A percentile compares a stretch with the other conserved stretches of the same genome.
Evolutionary conservation across 2,113 vertebrate genomes (phyloP).

Genomic region (Chroicocephalus ridibundus): DNA sequence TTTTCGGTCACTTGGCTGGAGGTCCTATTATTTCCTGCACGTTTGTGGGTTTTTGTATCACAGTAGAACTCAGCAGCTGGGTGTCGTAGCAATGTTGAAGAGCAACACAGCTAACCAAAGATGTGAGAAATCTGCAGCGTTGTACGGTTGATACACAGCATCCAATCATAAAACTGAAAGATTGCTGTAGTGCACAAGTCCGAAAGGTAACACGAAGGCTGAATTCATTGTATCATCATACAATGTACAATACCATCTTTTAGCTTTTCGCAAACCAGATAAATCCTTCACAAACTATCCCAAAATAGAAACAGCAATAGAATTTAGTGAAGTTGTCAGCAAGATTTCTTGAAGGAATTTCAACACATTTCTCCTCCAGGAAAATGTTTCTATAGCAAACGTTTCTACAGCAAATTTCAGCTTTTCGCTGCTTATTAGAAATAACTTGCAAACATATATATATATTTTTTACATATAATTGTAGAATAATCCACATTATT

Average conservation of each 20-base stretch:
- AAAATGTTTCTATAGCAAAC: neutral
- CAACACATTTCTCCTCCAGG: neutral
- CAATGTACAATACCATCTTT: neutral
- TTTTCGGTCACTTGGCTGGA: neutral
- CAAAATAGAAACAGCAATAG: neutral
- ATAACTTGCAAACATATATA: neutral
- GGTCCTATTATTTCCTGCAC: neutral
- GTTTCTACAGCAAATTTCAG: neutral
- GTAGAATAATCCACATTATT: neutral
- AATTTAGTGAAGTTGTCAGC: slow-evolving; percentile 18
- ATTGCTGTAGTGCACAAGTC: neutral
- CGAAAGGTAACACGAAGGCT: neutral
- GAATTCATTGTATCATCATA: neutral
- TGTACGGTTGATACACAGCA: neutral
- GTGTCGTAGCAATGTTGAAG: neutral
- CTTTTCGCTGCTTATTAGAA: neutral
- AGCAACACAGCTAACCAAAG: neutral
- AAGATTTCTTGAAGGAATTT: slow-evolving; percentile 16
- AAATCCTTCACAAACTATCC: neutral
- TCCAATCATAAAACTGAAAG: neutral
- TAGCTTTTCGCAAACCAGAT: neutral
- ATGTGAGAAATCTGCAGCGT: neutral
- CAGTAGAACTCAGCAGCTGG: neutral
- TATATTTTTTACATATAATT: neutral
- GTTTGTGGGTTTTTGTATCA: neutral